Conservation (phyloP, 2,797 vertebrate genomes). For the Carduelis carduelis region DNA sequence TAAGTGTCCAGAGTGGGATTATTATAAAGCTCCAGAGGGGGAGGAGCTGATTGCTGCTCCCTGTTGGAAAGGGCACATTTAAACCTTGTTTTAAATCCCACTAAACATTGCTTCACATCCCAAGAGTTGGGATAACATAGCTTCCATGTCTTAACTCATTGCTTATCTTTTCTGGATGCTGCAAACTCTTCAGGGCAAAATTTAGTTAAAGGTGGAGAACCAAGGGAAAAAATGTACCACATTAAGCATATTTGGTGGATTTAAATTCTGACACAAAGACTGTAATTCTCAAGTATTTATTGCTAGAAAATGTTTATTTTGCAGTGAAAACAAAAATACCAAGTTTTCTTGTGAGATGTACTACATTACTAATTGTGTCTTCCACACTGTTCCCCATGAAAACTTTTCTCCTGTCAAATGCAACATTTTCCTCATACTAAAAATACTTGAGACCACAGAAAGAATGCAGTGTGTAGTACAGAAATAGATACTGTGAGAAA, state of each 20-base stretch:
- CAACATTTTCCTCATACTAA: not conserved
- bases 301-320: not conserved
- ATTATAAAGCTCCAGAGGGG: not conserved
- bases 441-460: not conserved
- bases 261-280: not conserved
- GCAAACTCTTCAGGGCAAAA: not conserved
- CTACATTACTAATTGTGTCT: not conserved
- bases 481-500: not conserved
- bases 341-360: not conserved
- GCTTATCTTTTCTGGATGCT: not conserved
- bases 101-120: not conserved
- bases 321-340: not conserved
- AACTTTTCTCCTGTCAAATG: not conserved
- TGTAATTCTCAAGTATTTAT: not conserved
- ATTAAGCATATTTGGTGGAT: not conserved
- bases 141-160: not conserved
- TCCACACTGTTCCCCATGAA: not conserved
- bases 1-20: not conserved
- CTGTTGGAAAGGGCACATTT: not conserved
- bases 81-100: not conserved
- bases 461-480: not conserved
- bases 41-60: not conserved
- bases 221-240: fast-evolving
- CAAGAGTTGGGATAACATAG: not conserved
- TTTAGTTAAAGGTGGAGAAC: not conserved